phyloP scores from a whole-genome alignment of 2,888 invertebrate genomes.

The Sepiola atlantica region DNA sequence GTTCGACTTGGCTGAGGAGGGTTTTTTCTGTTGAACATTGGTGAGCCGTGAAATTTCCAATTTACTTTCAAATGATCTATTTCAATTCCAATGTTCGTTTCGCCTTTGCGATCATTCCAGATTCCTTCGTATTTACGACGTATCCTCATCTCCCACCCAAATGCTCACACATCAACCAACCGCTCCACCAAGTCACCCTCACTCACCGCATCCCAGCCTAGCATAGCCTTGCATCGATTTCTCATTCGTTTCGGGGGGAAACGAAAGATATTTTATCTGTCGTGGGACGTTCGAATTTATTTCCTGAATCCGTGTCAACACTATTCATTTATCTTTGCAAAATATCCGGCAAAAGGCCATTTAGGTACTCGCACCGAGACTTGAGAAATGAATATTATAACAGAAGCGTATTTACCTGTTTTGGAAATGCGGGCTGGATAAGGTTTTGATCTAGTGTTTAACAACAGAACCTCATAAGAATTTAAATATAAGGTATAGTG shows the following conservation, averaged over 20 bases:
- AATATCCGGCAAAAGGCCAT: neutral
- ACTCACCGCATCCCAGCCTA: no score
- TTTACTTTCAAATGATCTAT: conserved; percentile 32
- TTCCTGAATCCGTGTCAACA: neutral
- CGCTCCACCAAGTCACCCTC: neutral
- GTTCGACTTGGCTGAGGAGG: neutral
- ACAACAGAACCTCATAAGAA: no score
- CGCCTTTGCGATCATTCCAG: neutral
- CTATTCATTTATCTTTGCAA: neutral
- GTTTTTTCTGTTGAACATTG: neutral
- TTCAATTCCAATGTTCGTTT: neutral
- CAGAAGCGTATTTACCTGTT: neutral
- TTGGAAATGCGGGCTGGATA: neutral
- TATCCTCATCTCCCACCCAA: no score
- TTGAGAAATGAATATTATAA: neutral
- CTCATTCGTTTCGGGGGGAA: neutral
- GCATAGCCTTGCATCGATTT: neutral
- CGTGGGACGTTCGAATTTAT: neutral
- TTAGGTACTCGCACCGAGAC: no score
- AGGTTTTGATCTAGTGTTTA: no score
- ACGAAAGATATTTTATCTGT: neutral
- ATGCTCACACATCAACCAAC: neutral
- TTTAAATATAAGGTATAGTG: no score
- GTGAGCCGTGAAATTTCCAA: neutral
- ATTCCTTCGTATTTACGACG: neutral